phyloP scores from a whole-genome alignment of 2,888 invertebrate genomes.

The Lathronympha strigana region DNA sequence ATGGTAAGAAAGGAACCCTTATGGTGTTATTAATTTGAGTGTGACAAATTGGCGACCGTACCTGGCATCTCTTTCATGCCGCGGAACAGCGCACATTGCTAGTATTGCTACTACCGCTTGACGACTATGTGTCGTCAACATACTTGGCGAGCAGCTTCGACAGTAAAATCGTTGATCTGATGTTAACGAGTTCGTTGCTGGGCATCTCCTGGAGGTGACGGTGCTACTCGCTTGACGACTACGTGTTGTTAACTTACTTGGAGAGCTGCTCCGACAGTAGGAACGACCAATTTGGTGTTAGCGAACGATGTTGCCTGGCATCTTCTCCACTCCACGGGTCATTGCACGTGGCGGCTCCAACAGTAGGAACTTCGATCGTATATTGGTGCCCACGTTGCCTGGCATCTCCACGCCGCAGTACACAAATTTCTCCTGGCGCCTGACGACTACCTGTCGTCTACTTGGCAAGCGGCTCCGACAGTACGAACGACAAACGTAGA shows the following conservation, averaged over 20 bases:
- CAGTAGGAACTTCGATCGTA: slow-evolving; percentile 90
- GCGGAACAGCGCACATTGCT: too few species aligned
- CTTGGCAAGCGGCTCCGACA: slow-evolving; percentile 93
- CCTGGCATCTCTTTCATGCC: too few species aligned
- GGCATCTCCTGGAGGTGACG: too few species aligned
- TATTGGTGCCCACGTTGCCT: slow-evolving; percentile 93
- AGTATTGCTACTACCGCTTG: too few species aligned
- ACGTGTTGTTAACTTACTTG: background rate
- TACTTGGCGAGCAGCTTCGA: background rate
- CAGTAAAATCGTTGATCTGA: background rate
- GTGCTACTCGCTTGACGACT: background rate
- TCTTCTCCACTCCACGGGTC: slow-evolving; percentile 86
- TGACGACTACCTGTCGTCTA: slow-evolving; percentile 55
- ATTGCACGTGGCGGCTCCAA: slow-evolving; percentile 86
- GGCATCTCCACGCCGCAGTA: slow-evolving; percentile 89
- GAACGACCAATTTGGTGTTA: background rate
- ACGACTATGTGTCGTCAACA: background rate
- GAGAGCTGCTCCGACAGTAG: background rate
- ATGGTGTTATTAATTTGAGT: too few species aligned
- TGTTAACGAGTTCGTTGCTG: too few species aligned
- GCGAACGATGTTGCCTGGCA: slow-evolving; percentile 87
- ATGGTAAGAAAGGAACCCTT: too few species aligned
- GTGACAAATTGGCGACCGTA: too few species aligned
- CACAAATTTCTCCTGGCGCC: background rate
- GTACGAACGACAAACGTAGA: slow-evolving; percentile 90